phyloP scores from a whole-genome alignment of 2,797 vertebrate genomes.

The Eospalax fontanierii region DNA sequence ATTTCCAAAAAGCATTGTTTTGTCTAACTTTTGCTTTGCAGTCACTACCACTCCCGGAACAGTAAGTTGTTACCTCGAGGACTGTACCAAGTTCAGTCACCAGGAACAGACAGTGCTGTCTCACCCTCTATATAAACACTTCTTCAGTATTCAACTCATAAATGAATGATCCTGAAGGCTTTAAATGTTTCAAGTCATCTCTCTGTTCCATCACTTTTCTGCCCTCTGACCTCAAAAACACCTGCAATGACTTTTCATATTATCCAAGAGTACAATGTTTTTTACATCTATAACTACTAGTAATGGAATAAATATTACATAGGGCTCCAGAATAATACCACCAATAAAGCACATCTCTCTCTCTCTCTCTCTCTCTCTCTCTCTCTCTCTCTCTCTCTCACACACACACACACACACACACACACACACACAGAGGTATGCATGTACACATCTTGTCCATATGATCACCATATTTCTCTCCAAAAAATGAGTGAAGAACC shows the following conservation, averaged over 20 bases:
- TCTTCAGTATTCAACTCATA: not conserved
- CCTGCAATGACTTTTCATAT: not conserved
- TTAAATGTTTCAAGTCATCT: not conserved
- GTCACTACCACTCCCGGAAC: not conserved
- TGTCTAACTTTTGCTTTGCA: not conserved
- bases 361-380: too few relatives aligned
- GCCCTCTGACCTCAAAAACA: not conserved
- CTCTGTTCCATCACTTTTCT: not conserved
- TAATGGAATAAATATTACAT: not conserved
- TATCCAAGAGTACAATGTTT: not conserved
- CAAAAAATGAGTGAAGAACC: not conserved
- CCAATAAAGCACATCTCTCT: too few relatives aligned
- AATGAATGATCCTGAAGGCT: not conserved
- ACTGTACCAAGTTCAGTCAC: not conserved
- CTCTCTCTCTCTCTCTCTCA: too few relatives aligned
- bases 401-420: too few relatives aligned
- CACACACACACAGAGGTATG: too few relatives aligned
- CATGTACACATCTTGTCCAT: too few relatives aligned
- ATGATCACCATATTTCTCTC: too few relatives aligned
- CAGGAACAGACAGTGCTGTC: not conserved
- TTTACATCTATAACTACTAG: not conserved
- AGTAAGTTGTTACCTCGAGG: not conserved
- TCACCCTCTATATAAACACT: not conserved
- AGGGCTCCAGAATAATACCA: not conserved
- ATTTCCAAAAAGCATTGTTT: not conserved